phyloP scores from a whole-genome alignment of 1,140 invertebrate species.

The Maniola jurtina region DNA sequence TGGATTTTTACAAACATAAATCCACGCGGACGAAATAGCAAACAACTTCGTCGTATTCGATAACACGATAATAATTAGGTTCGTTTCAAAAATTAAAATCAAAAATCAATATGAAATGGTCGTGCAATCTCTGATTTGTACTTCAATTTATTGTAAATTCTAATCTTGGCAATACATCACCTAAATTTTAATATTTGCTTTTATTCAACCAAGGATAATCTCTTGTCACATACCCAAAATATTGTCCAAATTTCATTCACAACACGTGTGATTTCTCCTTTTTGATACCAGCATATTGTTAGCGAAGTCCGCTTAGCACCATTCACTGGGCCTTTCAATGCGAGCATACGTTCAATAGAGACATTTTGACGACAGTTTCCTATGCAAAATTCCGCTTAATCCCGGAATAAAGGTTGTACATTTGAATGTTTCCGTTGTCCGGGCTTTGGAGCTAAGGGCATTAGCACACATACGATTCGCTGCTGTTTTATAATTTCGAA shows the following conservation, averaged over 20 bases:
- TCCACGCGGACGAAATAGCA: no score
- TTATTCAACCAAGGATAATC: constrained; percentile 54
- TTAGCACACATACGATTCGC: constrained; percentile 58
- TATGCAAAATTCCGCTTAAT: constrained; percentile 73
- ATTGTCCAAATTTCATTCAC: constrained; percentile 61
- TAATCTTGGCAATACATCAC: neutral
- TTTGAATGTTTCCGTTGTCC: constrained; percentile 53
- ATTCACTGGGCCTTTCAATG: constrained; percentile 42
- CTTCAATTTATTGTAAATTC: neutral
- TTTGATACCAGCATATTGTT: constrained; percentile 54
- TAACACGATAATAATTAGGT: no score
- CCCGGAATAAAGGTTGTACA: constrained; percentile 41
- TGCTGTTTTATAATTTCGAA: no score
- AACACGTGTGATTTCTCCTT: constrained; percentile 63
- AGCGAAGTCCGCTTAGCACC: constrained; percentile 44
- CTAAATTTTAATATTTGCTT: constrained; percentile 29
- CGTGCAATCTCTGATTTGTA: no score
- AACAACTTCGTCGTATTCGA: no score
- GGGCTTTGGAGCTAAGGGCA: constrained; percentile 20
- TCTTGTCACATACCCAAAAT: constrained; percentile 47
- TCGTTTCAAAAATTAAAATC: no score
- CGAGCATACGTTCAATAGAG: constrained; percentile 27
- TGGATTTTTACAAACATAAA: no score
- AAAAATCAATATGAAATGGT: no score
- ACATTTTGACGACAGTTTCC: constrained; percentile 63